Evolutionary conservation across 2,113 vertebrate genomes (phyloP).

Genomic region (Panthera tigris): DNA sequence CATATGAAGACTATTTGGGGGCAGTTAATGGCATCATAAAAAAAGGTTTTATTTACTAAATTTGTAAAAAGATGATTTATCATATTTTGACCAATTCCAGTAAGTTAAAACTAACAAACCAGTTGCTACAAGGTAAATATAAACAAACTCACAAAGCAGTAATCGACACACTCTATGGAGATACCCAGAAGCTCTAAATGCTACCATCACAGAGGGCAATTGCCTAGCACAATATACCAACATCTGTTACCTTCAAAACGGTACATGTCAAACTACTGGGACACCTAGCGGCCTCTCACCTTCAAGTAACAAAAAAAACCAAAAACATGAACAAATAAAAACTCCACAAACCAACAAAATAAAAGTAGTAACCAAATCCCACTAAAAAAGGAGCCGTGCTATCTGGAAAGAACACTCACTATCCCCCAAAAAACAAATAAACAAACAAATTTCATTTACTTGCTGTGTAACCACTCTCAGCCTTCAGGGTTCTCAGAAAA

Average conservation of each 20-base stretch:
- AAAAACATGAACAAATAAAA: not conserved
- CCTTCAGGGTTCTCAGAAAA: not conserved
- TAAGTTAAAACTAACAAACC: constrained; percentile 43
- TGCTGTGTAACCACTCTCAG: not conserved
- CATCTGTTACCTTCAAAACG: not conserved
- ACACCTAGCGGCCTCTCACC: not conserved
- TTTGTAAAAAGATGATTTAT: constrained; percentile 49
- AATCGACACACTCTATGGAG: not conserved
- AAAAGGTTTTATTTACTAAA: constrained; percentile 34
- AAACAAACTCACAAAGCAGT: constrained; percentile 27
- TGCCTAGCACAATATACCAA: not conserved
- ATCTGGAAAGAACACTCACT: not conserved
- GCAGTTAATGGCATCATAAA: constrained; percentile 15
- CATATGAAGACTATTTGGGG: not conserved
- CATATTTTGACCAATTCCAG: not conserved
- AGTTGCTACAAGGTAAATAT: constrained; percentile 29
- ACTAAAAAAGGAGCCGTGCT: not conserved
- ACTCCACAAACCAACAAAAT: not conserved
- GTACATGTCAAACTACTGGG: not conserved
- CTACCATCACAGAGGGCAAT: not conserved
- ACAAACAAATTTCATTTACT: not conserved
- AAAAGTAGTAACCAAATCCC: constrained; percentile 46
- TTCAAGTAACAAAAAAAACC: constrained; percentile 22
- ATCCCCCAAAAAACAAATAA: not conserved
- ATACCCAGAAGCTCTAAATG: not conserved